Conservation (phyloP, 2,888 invertebrate genomes). For the Onchidella celtica region DNA sequence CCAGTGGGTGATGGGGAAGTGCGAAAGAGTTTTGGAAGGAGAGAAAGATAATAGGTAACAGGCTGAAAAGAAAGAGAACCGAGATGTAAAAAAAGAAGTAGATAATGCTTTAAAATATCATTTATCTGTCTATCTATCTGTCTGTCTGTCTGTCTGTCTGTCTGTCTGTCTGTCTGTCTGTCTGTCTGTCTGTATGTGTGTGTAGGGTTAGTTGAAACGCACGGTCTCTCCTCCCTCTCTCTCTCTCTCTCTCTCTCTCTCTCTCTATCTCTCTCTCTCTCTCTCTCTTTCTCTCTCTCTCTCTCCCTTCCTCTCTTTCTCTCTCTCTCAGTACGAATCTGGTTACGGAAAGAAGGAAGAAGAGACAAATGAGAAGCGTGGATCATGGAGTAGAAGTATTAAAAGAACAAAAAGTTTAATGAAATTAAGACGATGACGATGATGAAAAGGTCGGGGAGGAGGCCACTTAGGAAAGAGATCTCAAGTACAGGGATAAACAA, state of each 20-base stretch:
- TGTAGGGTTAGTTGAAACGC: not conserved
- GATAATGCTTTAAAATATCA: not conserved
- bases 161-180: not conserved
- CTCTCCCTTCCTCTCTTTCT: constrained; percentile 16
- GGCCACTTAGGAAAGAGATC: not conserved
- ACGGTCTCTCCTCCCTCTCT: not conserved
- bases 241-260: too few relatives aligned
- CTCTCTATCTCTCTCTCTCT: too few relatives aligned
- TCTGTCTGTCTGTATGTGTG: too few relatives aligned
- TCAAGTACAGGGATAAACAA: not conserved
- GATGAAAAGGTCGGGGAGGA: constrained; percentile 3
- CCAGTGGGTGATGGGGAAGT: not conserved
- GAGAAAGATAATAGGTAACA: not conserved
- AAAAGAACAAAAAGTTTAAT: not conserved
- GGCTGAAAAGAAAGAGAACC: not conserved
- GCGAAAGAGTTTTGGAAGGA: too few relatives aligned
- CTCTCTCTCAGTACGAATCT: not conserved
- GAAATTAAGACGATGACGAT: not conserved
- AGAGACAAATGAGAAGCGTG: not conserved
- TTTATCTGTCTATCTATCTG: too few relatives aligned
- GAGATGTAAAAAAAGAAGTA: constrained; percentile 8
- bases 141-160: constrained; percentile 8
- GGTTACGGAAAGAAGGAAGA: not conserved
- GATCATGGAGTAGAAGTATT: not conserved
- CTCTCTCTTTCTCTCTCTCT: constrained; percentile 15